Evolutionary conservation across 2,888 invertebrate genomes (phyloP), one percentile per base, ranked within the genome.

Genomic region (Trissonchulus latispiculum): DNA sequence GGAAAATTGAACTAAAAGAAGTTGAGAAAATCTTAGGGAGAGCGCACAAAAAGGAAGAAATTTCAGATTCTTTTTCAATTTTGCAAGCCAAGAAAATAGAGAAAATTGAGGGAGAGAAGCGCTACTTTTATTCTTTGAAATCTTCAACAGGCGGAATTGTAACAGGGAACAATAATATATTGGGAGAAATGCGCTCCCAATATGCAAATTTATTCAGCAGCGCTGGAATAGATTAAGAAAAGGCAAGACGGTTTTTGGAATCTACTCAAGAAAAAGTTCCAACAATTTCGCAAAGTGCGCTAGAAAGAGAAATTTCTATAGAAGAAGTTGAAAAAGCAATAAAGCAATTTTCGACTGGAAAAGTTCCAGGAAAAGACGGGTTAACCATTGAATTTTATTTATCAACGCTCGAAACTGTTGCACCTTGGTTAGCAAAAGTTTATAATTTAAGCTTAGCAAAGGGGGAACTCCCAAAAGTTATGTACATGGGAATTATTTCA

Each of bases 321-420:
- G 64, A 62, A 8, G 64, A 62, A 62, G n/a, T 62, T 28, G 28
- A 18, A 62, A n/a, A 18, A 29, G 64, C 64, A 62, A 62, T 62
- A 62, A n/a, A 62, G n/a, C 3, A 8, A 3, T 62, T 62, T 29
- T 3, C 15, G 28, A 62, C 3, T 3, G 29, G 29, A 62, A 62
- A 62, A 29, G 3, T 29, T 23, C 64, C 64, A 8, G 64, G 64
- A 3, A 23, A 18, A 8, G 64, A 62, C n/a, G 64, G 64, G 29
- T 8, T 62, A 62, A 15, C 64, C 8, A 62, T 62, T 15, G 64
- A 62, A 62, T 62, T 62, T 29, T 62, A 62, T 29, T 3, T 23
- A 29, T 3, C 29, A 62, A 28, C 3, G 18, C 18, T 23, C 15
- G 29, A 62, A 8, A 3, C 15, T 8, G 3, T 62, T 3, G 28